A percentile compares a stretch with the other conserved stretches of the same genome.
Conservation (phyloP, 1,140 invertebrate species). For the Ridgeia piscesae region DNA sequence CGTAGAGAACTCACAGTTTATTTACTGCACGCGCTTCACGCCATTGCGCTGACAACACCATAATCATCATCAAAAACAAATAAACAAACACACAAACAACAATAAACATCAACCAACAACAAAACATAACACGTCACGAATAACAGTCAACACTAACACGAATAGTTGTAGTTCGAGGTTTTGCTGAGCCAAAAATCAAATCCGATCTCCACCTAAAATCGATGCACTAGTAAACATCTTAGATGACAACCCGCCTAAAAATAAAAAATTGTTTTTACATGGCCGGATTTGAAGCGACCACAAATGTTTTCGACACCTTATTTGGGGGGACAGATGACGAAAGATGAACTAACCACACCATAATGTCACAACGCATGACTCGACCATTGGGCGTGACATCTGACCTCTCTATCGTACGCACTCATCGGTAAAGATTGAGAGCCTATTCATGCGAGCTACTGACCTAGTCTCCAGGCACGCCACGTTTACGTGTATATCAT, state of each 20-base stretch:
- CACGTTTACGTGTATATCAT: background rate
- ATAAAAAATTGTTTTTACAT: background rate
- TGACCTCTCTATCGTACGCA: too few species aligned
- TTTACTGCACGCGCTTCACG: too few species aligned
- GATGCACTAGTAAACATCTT: background rate
- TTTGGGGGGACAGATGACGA: background rate
- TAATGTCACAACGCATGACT: background rate
- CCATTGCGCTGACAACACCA: too few species aligned
- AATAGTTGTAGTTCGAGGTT: too few species aligned
- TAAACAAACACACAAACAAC: too few species aligned
- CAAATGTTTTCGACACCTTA: background rate
- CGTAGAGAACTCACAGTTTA: too few species aligned
- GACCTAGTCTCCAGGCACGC: background rate
- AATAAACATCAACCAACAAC: too few species aligned
- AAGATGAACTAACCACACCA: background rate
- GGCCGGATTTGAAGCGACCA: background rate
- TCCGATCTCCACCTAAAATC: background rate
- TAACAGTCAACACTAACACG: too few species aligned
- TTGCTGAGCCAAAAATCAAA: too few species aligned
- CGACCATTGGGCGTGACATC: too few species aligned
- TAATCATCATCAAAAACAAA: too few species aligned
- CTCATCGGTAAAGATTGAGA: background rate
- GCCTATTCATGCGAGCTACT: background rate
- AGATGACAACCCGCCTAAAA: background rate
- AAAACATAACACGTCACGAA: too few species aligned